phyloP scores from a whole-genome alignment of 2,888 invertebrate genomes.

The Beris chalybata region DNA sequence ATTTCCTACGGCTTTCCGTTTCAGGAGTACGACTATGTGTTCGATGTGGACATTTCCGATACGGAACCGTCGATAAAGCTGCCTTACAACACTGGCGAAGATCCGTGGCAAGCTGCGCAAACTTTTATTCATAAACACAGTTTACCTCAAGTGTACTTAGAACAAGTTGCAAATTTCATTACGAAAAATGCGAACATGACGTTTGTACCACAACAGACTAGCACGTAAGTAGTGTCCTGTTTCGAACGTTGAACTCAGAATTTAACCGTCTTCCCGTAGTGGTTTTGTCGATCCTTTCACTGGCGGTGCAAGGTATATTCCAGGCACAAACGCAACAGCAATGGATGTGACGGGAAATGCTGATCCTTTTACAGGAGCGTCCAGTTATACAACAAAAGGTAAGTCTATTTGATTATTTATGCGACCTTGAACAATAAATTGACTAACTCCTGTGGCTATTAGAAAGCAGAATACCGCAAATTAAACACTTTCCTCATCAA shows the following conservation, averaged over 20 bases:
- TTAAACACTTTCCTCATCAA: constrained; percentile 54
- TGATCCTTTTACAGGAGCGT: constrained; percentile 72
- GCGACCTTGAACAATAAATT: constrained; percentile 40
- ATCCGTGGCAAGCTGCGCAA: constrained; percentile 92
- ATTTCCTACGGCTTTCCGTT: background rate
- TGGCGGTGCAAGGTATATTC: constrained; percentile 68
- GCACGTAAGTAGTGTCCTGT: constrained; percentile 13
- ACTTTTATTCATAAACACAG: constrained; percentile 83
- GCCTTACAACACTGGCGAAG: constrained; percentile 87
- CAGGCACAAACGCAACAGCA: constrained; percentile 53
- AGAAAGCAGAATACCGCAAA: constrained; percentile 38
- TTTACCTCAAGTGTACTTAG: constrained; percentile 83
- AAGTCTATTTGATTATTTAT: constrained; percentile 3
- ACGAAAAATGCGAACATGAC: constrained; percentile 68
- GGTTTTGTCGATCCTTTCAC: constrained; percentile 70
- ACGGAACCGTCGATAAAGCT: constrained; percentile 85
- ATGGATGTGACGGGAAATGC: constrained; percentile 54
- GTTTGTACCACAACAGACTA: background rate
- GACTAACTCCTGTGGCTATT: too few species aligned
- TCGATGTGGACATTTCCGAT: constrained; percentile 93
- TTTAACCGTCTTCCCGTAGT: constrained; percentile 40
- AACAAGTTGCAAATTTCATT: constrained; percentile 92
- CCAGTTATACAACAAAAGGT: constrained; percentile 59
- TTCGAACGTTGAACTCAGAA: background rate
- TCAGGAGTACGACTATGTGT: constrained; percentile 89